These are phyloP conservation scores for Leucoptera coffeella DNA, from an alignment of 2,888 invertebrate species.

Conservation along the genomic window DNA sequence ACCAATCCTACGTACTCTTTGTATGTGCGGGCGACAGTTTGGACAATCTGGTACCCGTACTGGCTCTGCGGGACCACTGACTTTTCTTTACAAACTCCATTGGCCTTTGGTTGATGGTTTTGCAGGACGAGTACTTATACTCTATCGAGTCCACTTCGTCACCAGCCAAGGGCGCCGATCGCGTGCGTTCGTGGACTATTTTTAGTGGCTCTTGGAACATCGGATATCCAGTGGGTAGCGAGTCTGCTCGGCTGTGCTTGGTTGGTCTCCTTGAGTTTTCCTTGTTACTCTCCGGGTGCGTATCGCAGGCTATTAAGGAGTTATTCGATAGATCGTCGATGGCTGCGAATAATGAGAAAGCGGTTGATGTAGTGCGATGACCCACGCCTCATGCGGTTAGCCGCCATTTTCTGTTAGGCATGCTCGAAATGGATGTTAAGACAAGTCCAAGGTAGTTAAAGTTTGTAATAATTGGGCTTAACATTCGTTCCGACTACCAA, in stretches of 20 bases:
- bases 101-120: conserved; percentile 30
- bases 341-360: conserved; percentile 41
- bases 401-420: too few relatives aligned
- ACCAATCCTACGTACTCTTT: conserved; percentile 44
- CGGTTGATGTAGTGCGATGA: conserved; percentile 18
- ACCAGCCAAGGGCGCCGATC: conserved; percentile 62
- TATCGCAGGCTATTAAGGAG: conserved; percentile 32
- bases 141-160: conserved; percentile 31
- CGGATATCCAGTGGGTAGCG: conserved; percentile 30
- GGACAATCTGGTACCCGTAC: conserved; percentile 34
- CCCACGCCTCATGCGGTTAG: too few relatives aligned
- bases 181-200: conserved; percentile 59
- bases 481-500: too few relatives aligned
- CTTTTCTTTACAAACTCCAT: conserved; percentile 12
- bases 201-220: conserved; percentile 27
- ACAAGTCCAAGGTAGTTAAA: too few relatives aligned
- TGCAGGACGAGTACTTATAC: conserved; percentile 23
- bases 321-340: conserved; percentile 35
- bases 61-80: conserved; percentile 32
- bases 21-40: conserved; percentile 41
- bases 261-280: conserved; percentile 16
- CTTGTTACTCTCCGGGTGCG: conserved; percentile 9
- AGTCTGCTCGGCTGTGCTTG: conserved; percentile 35
- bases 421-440: too few relatives aligned
- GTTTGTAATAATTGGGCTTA: too few relatives aligned